Evolutionary conservation across 2,113 vertebrate species (phyloP).

Genomic region (Tinamus guttatus): DNA sequence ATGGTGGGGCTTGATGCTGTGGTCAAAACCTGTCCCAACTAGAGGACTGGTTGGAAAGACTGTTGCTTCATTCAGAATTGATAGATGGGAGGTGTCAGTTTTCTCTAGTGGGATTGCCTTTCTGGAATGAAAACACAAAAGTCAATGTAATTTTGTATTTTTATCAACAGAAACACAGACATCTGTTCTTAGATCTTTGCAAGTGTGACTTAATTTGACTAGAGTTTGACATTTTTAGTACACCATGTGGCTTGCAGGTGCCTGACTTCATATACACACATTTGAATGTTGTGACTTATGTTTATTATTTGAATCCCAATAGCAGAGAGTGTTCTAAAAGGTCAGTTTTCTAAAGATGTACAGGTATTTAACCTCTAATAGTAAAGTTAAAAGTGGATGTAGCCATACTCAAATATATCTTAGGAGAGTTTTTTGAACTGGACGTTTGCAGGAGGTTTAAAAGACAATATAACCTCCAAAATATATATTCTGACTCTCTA

Average conservation of each 20-base stretch:
- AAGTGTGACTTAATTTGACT: not conserved
- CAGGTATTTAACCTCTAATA: not conserved
- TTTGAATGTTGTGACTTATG: fast-evolving
- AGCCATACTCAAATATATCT: not conserved
- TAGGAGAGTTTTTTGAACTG: not conserved
- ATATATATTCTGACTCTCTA: not conserved
- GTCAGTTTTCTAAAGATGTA: not conserved
- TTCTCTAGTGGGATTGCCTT: not conserved
- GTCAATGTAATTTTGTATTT: not conserved
- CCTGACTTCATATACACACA: not conserved
- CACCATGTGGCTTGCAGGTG: not conserved
- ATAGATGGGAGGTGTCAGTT: not conserved
- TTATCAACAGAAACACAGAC: not conserved
- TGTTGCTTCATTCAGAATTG: not conserved
- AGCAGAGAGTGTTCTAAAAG: not conserved
- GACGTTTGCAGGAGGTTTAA: not conserved
- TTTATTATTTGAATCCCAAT: not conserved
- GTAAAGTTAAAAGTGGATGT: not conserved
- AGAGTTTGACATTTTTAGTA: not conserved
- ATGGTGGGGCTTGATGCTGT: not conserved
- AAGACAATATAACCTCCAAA: not conserved
- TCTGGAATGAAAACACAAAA: not conserved
- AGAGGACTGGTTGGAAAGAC: not conserved
- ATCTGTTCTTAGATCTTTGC: not conserved
- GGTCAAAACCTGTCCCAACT: no score